Percentiles rank a stretch among this genome's conserved stretches.
Conservation (phyloP, 2,113 vertebrate genomes). For the Cebidichthys violaceus region DNA sequence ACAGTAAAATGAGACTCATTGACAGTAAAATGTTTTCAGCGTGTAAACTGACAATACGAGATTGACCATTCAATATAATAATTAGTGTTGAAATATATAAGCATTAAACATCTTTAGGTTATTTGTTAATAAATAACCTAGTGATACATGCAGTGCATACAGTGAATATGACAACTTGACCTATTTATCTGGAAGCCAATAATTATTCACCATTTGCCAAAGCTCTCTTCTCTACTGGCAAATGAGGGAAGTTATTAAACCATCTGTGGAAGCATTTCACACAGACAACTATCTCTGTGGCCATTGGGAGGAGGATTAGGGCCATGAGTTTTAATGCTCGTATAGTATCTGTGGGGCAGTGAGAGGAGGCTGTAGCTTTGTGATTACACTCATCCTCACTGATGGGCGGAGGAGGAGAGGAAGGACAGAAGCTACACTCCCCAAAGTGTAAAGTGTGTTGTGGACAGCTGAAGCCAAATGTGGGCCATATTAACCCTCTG, state of each 20-base stretch:
- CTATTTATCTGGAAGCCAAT: slow-evolving; percentile 9
- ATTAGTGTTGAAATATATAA: background rate
- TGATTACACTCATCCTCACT: slow-evolving; percentile 56
- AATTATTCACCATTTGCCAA: slow-evolving; percentile 33
- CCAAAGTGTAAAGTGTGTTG: background rate
- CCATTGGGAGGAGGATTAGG: slow-evolving; percentile 49
- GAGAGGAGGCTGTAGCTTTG: slow-evolving; percentile 34
- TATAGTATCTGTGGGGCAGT: slow-evolving; percentile 6
- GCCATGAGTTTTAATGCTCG: slow-evolving; percentile 15
- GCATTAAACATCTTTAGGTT: background rate
- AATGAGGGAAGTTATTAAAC: slow-evolving; percentile 36
- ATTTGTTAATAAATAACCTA: background rate
- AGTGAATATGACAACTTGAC: slow-evolving; percentile 18
- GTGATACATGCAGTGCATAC: background rate
- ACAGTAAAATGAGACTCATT: background rate
- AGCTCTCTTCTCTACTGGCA: background rate
- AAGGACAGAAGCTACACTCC: slow-evolving; percentile 2
- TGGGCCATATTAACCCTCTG: background rate
- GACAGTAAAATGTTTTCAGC: background rate
- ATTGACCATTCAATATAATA: background rate
- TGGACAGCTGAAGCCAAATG: background rate
- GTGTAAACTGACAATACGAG: background rate
- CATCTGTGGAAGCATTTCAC: slow-evolving; percentile 45
- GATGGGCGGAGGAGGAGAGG: slow-evolving; percentile 23
- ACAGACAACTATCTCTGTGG: slow-evolving; percentile 21